Evolutionary conservation across 2,888 invertebrate species (phyloP).

Genomic region (Cosmia trapezina): DNA sequence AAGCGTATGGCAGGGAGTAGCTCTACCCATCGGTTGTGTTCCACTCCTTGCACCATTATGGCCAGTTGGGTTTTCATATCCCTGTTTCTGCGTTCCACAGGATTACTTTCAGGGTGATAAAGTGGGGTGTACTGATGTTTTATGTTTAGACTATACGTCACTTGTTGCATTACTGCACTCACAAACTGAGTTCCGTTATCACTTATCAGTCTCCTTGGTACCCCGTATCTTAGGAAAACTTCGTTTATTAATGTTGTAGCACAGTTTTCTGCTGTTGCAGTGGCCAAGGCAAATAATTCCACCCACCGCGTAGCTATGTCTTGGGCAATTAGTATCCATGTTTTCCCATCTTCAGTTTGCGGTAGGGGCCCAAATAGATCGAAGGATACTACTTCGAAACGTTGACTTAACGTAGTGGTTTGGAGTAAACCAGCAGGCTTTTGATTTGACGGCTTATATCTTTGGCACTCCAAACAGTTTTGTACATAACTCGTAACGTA

Average conservation of each 20-base stretch:
- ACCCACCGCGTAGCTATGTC: constrained; percentile 58
- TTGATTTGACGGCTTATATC: constrained; percentile 61
- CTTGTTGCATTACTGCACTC: constrained; percentile 71
- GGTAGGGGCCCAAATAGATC: too few relatives aligned
- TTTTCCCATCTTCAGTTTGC: too few relatives aligned
- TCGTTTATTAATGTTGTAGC: constrained; percentile 67
- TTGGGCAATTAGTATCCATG: constrained; percentile 18
- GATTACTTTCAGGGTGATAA: constrained; percentile 70
- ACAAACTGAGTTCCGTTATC: constrained; percentile 76
- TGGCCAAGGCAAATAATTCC: constrained; percentile 11
- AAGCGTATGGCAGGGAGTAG: too few relatives aligned
- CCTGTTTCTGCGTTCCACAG: constrained; percentile 50
- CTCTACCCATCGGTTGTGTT: too few relatives aligned
- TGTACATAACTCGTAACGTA: too few relatives aligned
- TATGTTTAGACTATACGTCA: constrained; percentile 57
- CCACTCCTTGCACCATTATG: constrained; percentile 22
- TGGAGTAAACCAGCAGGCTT: too few relatives aligned
- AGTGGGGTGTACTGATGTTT: constrained; percentile 65
- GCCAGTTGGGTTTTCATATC: constrained; percentile 59
- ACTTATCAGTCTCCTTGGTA: constrained; percentile 68
- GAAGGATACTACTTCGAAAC: too few relatives aligned
- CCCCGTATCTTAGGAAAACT: constrained; percentile 72
- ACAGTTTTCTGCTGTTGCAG: constrained; percentile 56
- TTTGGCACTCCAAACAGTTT: constrained; percentile 60
- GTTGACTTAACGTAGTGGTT: too few relatives aligned